Evolutionary conservation across 2,113 vertebrate genomes (phyloP), one percentile per base, ranked within the genome.

Genomic region (Ivindomyrus marchei): DNA sequence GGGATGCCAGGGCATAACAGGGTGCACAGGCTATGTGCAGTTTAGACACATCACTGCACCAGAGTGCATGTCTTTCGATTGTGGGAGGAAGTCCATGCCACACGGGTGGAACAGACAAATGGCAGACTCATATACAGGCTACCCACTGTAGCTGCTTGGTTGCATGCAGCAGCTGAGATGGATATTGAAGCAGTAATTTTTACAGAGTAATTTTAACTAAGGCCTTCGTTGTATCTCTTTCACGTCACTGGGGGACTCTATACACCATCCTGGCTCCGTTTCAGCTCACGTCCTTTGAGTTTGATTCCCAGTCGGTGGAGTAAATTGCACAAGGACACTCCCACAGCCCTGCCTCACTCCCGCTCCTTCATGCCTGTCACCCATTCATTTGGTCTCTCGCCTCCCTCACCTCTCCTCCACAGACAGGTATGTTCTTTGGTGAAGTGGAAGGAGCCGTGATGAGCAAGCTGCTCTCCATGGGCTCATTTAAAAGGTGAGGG

Each of bases 341-440:
- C 17, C 90, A 19, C 4, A 58, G 90, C 86, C 92, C 17, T 90
- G 15, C 4, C 83, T 90, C 86, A 77, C 92, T 4, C 21, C 27
- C 5, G 24, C 47, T n/a, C 8, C 85, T n/a, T 50, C n/a, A 56
- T 50, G 62, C 39, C 92, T 89, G 50, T 46, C 89, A 8, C 85
- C 19, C 10, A 4, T 5, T 45, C 15, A 8, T 87, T 66, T 83
- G 89, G 8, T 11, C 86, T 91, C 86, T 90, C 89, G 89, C 84
- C 58, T 19, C 86, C 39, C 49, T n/a, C 53, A 24, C 84, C 47
- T 36, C 50, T 74, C 15, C 88, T 3, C 90, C 19, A 86, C 94
- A 99, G 98, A 99, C 98, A 36, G 98, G 98, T 89, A 97, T 96
- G 90, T 99, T 99, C 92, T 99, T 99, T 92, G 98, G 98, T 58